Percentiles rank a stretch among this genome's conserved stretches.
Conservation (phyloP, 2,797 vertebrate genomes). For the Xenops minutus region DNA sequence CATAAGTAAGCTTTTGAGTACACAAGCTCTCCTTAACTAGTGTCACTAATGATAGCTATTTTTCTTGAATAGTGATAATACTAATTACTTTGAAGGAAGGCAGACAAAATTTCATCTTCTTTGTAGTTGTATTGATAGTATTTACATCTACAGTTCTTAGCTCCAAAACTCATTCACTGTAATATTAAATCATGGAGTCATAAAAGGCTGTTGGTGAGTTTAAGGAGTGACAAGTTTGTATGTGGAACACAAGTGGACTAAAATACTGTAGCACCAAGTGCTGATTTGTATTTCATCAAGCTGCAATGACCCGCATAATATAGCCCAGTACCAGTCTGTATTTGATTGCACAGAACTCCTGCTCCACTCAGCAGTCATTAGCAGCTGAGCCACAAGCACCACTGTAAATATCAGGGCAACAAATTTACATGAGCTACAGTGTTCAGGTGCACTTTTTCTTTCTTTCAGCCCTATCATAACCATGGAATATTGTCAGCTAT, state of each 20-base stretch:
- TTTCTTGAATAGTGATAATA: neutral
- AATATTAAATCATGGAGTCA: neutral
- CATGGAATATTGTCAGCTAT: neutral
- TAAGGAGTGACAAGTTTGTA: neutral
- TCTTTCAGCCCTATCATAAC: neutral
- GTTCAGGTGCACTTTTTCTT: neutral
- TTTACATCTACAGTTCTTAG: neutral
- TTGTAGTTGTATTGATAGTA: neutral
- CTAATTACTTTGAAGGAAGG: neutral
- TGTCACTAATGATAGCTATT: neutral
- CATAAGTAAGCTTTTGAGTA: neutral
- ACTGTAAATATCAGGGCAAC: neutral
- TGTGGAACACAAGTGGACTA: neutral
- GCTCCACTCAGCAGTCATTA: neutral
- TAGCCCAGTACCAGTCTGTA: neutral
- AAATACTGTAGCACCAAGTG: neutral
- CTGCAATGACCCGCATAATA: neutral
- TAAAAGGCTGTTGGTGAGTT: neutral
- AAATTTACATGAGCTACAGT: neutral
- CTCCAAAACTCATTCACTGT: neutral
- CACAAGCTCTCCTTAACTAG: neutral
- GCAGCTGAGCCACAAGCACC: neutral
- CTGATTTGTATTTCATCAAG: neutral
- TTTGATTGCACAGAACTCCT: neutral
- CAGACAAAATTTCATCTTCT: neutral